A percentile compares a stretch with the other conserved stretches of the same genome.
Evolutionary conservation across 2,888 invertebrate species (phyloP).

Genomic region (Thera obeliscata): DNA sequence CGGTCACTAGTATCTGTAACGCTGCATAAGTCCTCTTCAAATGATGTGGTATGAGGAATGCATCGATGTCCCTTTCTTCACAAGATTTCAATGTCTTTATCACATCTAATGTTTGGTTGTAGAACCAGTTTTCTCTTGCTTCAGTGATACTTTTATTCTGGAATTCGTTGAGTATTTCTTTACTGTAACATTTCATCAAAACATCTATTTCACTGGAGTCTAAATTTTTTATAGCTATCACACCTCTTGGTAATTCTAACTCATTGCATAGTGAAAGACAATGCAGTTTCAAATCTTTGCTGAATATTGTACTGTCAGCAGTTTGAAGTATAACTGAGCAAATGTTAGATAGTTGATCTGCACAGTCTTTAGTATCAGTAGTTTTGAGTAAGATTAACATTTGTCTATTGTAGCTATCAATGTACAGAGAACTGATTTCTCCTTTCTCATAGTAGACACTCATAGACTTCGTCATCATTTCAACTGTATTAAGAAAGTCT

Average conservation of each 20-base stretch:
- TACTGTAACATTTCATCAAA: conserved; percentile 55
- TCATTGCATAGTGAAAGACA: conserved; percentile 61
- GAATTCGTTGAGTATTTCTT: conserved; percentile 54
- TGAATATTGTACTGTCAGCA: conserved; percentile 54
- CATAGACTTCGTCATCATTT: conserved; percentile 60
- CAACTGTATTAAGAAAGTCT: conserved; percentile 56
- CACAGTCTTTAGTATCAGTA: conserved; percentile 43
- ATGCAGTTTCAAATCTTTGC: conserved; percentile 58
- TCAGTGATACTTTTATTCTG: conserved; percentile 40
- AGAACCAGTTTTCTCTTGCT: conserved; percentile 61
- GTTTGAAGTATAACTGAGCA: conserved; percentile 57
- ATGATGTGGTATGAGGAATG: conserved; percentile 59
- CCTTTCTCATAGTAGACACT: conserved; percentile 64
- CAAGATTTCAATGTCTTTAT: conserved; percentile 57
- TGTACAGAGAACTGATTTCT: conserved; percentile 54
- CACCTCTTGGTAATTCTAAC: conserved; percentile 55
- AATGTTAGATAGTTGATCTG: conserved; percentile 55
- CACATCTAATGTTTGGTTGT: conserved; percentile 56
- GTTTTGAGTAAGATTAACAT: conserved; percentile 54
- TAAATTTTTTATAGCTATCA: conserved; percentile 58
- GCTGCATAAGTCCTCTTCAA: conserved; percentile 59
- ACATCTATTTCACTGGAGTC: conserved; percentile 61
- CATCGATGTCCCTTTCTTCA: conserved; percentile 56
- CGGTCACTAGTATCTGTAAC: conserved; percentile 59
- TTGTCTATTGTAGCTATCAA: conserved; percentile 59